Evolutionary conservation across 2,797 vertebrate species (phyloP), one percentile per base, ranked within the genome.

Genomic region (Alcedo quadribrachys): DNA sequence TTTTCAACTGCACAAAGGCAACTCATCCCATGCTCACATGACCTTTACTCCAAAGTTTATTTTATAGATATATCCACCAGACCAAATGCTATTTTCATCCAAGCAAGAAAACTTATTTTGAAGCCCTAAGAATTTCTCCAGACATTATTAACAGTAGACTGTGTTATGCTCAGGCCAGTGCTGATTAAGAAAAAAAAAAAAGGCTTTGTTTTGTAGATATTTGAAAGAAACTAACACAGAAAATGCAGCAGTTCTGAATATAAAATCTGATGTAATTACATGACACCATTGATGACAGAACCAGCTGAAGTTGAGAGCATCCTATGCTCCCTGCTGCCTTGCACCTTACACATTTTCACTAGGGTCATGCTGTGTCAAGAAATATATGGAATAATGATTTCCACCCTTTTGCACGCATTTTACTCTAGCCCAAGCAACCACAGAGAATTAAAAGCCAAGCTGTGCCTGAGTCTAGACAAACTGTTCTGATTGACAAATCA

Each of bases 1-100:
- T 65, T 88, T 67, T 68, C 35, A 87, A 85, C 22, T 88, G 61
- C 66, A 51, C 28, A 69, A 91, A 66, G 35, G 25, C 42, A 86
- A 70, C 42, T 61, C 63, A 92, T 48, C 62, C 27, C 37, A 2
- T 2, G 27, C 27, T 81, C 63, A 79, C 0, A 0, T 22, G 45
- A 40, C 22, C 19, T 71, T 58, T 83, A 42, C 35, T 88, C 67
- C 15, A 15, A 81, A 76, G 32, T 46, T 85, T 87, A 10, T 74
- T 79, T 70, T 21, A 25, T 11, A 46, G 18, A 8, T 48, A 19
- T 46, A 84, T 15, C 15, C 5, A 7, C 17, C 5, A 7, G 22
- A 57, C 33, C 73, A 70, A 87, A 79, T 35, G 46, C 27, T 79
- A 70, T 35, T 46, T 27, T 86, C 32, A 57, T 28, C 21, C 45